A percentile compares a stretch with the other conserved stretches of the same genome.
Conservation (phyloP, 2,797 vertebrate genomes). For the Falco biarmicus region DNA sequence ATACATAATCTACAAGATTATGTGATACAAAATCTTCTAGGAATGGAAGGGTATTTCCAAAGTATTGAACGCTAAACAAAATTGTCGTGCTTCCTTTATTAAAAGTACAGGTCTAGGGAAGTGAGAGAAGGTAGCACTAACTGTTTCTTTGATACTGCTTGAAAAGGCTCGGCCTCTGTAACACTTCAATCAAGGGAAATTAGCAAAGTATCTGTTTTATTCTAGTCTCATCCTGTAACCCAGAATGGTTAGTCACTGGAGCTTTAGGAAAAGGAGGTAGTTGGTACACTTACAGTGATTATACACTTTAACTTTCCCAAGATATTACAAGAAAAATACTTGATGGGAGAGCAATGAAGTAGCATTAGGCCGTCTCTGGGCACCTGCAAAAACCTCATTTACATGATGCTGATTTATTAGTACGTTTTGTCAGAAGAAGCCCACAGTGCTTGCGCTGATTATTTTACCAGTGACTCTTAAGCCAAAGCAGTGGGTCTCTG, state of each 20-base stretch:
- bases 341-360: background rate
- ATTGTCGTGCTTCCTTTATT: fast-evolving
- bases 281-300: background rate
- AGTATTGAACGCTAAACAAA: background rate
- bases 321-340: background rate
- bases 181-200: background rate
- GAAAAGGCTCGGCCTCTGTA: background rate
- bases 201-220: background rate
- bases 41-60: background rate
- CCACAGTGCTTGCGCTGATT: too few species aligned
- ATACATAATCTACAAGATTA: background rate
- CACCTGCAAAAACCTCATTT: background rate
- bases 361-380: background rate
- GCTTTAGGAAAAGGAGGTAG: background rate
- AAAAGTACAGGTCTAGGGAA: background rate
- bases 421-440: background rate
- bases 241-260: background rate
- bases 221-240: background rate
- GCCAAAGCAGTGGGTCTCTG: background rate
- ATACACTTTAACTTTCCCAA: background rate
- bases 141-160: background rate
- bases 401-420: background rate
- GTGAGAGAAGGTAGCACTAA: background rate
- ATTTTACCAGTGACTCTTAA: background rate
- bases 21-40: background rate